phyloP scores from a whole-genome alignment of 2,888 invertebrate genomes.

The Coelogynopora nodosa region DNA sequence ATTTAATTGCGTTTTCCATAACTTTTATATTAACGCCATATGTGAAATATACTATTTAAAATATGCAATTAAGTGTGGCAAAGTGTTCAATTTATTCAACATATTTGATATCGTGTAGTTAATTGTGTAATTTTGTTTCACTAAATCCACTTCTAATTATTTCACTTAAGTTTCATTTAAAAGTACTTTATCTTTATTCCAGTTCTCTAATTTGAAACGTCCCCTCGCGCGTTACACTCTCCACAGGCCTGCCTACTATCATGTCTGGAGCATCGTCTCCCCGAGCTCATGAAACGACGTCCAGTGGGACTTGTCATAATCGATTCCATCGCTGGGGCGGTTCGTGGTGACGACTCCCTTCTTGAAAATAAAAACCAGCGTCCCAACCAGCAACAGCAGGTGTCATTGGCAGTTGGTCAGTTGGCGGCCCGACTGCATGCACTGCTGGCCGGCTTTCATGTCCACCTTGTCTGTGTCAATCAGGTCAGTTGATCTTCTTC shows the following conservation, averaged over 20 bases:
- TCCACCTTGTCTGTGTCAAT: conserved; percentile 71
- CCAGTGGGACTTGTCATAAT: conserved; percentile 69
- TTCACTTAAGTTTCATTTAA: too few species aligned
- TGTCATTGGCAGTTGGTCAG: conserved; percentile 55
- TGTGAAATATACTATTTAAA: too few species aligned
- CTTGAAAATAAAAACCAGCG: conserved; percentile 61
- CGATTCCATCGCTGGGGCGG: conserved; percentile 73
- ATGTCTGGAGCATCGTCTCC: conserved; percentile 64
- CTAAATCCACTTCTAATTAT: too few species aligned
- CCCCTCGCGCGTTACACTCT: too few species aligned
- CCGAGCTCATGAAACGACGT: conserved; percentile 64
- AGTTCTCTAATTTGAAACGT: too few species aligned
- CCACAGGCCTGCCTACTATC: background rate
- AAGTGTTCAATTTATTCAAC: too few species aligned
- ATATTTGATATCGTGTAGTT: too few species aligned
- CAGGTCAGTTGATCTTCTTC: conserved; percentile 67
- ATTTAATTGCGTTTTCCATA: too few species aligned
- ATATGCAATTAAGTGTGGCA: too few species aligned
- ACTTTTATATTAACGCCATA: too few species aligned
- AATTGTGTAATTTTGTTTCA: too few species aligned
- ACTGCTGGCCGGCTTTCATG: conserved; percentile 65
- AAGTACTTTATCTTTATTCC: too few species aligned
- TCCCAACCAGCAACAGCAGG: conserved; percentile 56
- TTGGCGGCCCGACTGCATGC: conserved; percentile 66
- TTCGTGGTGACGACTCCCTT: conserved; percentile 66